Evolutionary conservation across 2,888 invertebrate genomes (phyloP).

Genomic region (Exephanes ischioxanthus): DNA sequence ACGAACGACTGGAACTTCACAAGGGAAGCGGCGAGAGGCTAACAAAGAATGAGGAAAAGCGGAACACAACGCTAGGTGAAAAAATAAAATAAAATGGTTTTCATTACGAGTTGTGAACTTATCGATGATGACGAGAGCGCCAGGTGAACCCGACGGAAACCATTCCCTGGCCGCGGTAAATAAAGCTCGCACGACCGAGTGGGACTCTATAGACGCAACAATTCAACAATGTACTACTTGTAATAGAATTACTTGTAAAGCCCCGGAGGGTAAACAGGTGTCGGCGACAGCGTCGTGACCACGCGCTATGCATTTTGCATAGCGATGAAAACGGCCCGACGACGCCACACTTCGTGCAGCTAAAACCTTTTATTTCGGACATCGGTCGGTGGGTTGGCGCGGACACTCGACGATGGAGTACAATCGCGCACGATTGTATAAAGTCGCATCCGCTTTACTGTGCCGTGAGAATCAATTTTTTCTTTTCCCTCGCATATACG

Average conservation of each 20-base stretch:
- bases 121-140: not conserved
- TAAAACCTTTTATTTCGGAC: conserved; percentile 7
- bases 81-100: conserved; percentile 3
- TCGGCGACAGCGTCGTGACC: not conserved
- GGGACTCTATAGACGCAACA: conserved; percentile 15
- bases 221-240: conserved; percentile 8
- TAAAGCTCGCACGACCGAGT: not conserved
- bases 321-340: not conserved
- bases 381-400: not conserved
- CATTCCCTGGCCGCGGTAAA: not conserved
- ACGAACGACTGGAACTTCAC: not conserved
- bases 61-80: not conserved
- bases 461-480: conserved; percentile 38
- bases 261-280: conserved; percentile 8
- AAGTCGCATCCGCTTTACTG: conserved; percentile 9
- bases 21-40: not conserved
- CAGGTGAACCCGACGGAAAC: conserved; percentile 21
- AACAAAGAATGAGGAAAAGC: not conserved
- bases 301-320: not conserved
- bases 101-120: not conserved
- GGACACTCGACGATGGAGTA: not conserved
- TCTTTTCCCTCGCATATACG: conserved; percentile 20
- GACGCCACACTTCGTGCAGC: not conserved
- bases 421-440: conserved; percentile 8
- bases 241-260: conserved; percentile 3